phyloP scores from a whole-genome alignment of 1,140 invertebrate genomes.

The Bombyx mandarina region DNA sequence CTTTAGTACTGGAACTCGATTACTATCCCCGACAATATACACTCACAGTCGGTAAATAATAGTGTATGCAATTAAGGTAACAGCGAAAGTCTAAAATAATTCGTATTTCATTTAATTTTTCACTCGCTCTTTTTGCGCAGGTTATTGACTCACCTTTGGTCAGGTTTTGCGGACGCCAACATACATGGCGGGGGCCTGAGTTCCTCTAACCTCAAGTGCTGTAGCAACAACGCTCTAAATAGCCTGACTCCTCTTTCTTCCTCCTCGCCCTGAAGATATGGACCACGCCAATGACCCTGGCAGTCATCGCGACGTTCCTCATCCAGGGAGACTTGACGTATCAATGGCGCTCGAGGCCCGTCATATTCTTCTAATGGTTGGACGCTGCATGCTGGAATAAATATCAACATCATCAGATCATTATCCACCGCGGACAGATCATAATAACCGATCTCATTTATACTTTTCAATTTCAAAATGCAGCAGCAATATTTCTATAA shows the following conservation, averaged over 20 bases:
- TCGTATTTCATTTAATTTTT: no score
- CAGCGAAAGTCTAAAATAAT: no score
- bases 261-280: slow-evolving; percentile 48
- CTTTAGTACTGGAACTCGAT: no score
- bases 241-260: slow-evolving; percentile 53
- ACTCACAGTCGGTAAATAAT: no score
- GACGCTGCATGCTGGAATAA: slow-evolving; percentile 44
- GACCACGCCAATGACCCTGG: slow-evolving; percentile 54
- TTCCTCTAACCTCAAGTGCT: slow-evolving; percentile 51
- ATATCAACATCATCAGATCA: background rate
- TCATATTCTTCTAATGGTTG: slow-evolving; percentile 59
- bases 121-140: no score
- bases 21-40: no score
- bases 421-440: no score
- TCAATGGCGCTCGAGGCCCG: slow-evolving; percentile 45
- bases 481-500: no score
- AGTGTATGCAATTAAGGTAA: no score
- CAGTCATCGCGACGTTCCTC: slow-evolving; percentile 58
- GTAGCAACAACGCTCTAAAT: slow-evolving; percentile 53
- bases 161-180: slow-evolving; percentile 41
- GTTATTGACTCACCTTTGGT: slow-evolving; percentile 33
- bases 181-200: slow-evolving; percentile 53
- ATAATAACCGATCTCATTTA: no score
- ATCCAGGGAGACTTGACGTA: slow-evolving; percentile 54
- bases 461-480: no score